Base-by-base conservation (phyloP, 2,888 invertebrate genomes). In the Mythimna loreyi region DNA sequence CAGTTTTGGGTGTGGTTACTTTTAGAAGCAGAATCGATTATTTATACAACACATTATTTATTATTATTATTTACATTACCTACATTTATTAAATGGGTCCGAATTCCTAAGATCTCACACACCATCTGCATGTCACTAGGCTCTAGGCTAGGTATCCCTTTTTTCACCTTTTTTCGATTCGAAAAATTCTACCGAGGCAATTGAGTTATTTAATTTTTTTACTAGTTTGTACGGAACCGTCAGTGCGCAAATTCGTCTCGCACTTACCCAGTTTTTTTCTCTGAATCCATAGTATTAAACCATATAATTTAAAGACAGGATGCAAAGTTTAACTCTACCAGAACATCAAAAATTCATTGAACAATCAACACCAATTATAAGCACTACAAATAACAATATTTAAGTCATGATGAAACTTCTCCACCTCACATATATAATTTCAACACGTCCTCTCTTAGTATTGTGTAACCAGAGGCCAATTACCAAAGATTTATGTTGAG, bases 401-500 rank as follows among this genome's bases (percentile, higher is more conserved):
- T 85, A 59, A 86, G 82, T 80, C 86, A 86, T 82, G 85, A 89
- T 91, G 91, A 90, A 92, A 92, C 92, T 92, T 91, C 86, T 88
- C 89, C 86, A 85, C 89, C 92, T 90, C 92, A 95, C 94, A 95
- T 95, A 95, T 95, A 95, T 94, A 95, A 95, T 95, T 94, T 95
- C 95, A 95, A 91, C 95, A 93, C 94, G 94, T 94, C 93, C 90
- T 92, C 92, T 94, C 92, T 94, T 94, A 94, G 94, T 93, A 90
- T 93, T 93, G 93, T 93, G 96, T 91, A 96, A 96, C 94, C 91
- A 90, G 96, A 96, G 93, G 93, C 96, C 96, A 96, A 96, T 96
- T 96, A 96, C 95, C 90, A 93, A 94, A 96, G 96, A 96, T 96
- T 96, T 96, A 96, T 96, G 93, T 92, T 91, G 90, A 90, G 92